phyloP scores from a whole-genome alignment of 1,140 invertebrate genomes.

The Sitophilus oryzae region DNA sequence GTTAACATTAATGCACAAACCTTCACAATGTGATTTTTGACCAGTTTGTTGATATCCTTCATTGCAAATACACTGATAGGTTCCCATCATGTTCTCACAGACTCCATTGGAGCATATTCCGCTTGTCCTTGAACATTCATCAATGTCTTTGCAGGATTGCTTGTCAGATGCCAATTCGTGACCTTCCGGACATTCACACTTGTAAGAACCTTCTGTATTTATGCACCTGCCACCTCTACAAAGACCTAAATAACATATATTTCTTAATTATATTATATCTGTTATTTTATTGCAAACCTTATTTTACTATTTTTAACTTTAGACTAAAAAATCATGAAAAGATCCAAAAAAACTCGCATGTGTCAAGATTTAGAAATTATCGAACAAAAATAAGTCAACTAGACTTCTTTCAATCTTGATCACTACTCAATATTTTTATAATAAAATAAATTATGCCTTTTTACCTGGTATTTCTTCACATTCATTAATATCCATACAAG shows the following conservation, averaged over 20 bases:
- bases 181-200: slow-evolving; percentile 79
- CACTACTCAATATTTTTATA: neutral
- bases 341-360: too few species aligned
- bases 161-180: slow-evolving; percentile 61
- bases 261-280: neutral
- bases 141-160: slow-evolving; percentile 50
- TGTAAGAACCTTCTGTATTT: slow-evolving; percentile 76
- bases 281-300: too few species aligned
- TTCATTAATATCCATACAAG: slow-evolving; percentile 77
- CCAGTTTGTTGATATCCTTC: slow-evolving; percentile 66
- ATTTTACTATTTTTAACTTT: too few species aligned
- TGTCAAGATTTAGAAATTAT: too few species aligned
- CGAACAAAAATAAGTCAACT: neutral
- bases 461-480: slow-evolving; percentile 56
- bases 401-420: neutral
- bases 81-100: slow-evolving; percentile 82
- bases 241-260: slow-evolving; percentile 39
- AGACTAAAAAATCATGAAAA: too few species aligned
- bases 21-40: slow-evolving; percentile 54
- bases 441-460: neutral
- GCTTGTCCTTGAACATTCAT: slow-evolving; percentile 65
- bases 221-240: slow-evolving; percentile 74
- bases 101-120: slow-evolving; percentile 80
- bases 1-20: slow-evolving; percentile 25
- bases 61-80: slow-evolving; percentile 81